Evolutionary conservation across 2,888 invertebrate species (phyloP).

Genomic region (Pammene aurita): DNA sequence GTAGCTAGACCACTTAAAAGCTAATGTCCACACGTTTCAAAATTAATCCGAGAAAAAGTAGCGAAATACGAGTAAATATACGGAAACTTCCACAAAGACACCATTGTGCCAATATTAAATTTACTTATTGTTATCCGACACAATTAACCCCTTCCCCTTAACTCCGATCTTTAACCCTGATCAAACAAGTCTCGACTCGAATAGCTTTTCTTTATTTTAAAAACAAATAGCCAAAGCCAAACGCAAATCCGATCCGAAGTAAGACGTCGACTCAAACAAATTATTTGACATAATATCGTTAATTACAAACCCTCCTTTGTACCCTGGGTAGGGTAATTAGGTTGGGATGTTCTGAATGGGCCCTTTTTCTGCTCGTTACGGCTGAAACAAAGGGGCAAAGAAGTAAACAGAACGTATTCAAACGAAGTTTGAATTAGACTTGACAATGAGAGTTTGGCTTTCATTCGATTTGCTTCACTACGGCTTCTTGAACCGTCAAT

Average conservation of each 20-base stretch:
- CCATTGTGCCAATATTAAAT: slow-evolving; percentile 9
- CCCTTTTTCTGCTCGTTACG: slow-evolving; percentile 83
- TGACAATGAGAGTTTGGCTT: slow-evolving; percentile 69
- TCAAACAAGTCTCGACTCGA: slow-evolving; percentile 51
- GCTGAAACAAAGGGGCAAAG: slow-evolving; percentile 79
- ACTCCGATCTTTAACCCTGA: slow-evolving; percentile 48
- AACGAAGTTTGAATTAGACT: slow-evolving; percentile 72
- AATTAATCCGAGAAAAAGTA: neutral
- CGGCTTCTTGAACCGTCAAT: slow-evolving; percentile 42
- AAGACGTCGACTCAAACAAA: slow-evolving; percentile 81
- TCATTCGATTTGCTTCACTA: slow-evolving; percentile 56
- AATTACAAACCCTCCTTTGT: slow-evolving; percentile 82
- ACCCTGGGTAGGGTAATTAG: slow-evolving; percentile 78
- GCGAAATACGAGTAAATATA: neutral
- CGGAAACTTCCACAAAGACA: neutral
- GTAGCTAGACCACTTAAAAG: too few species aligned
- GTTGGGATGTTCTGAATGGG: slow-evolving; percentile 81
- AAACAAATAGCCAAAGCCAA: slow-evolving; percentile 67
- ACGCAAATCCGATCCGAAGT: slow-evolving; percentile 76
- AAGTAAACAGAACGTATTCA: slow-evolving; percentile 79
- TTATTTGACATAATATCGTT: slow-evolving; percentile 84
- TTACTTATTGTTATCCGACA: slow-evolving; percentile 28
- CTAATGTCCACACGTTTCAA: neutral
- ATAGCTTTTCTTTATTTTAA: slow-evolving; percentile 61
- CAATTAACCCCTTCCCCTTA: slow-evolving; percentile 29